Evolutionary conservation across 2,113 vertebrate genomes (phyloP), one percentile per base, ranked within the genome.

Genomic region (Eleginops maclovinus): DNA sequence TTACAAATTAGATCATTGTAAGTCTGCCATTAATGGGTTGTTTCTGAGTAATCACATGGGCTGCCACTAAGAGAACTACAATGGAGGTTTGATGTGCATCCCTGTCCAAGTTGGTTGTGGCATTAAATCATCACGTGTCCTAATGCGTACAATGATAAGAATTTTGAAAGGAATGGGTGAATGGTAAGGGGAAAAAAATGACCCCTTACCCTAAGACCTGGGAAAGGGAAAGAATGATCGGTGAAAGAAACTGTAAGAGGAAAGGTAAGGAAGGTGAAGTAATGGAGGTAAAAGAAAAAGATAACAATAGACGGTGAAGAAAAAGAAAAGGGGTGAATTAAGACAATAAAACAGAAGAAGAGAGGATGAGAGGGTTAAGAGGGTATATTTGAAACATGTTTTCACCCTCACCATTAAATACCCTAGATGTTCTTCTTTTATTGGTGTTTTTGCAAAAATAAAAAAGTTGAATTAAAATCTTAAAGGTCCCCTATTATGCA

Each of bases 41-140:
- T 63, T 11, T 55, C 26, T 24, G 13, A 68, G 24, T 19, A 43
- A 13, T n/a, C 24, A 31, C n/a, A 21, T 67, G 55, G 62, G 22
- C 19, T 49, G 63, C 41, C 54, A 64, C 56, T 19, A 14, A 14
- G 4, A 43, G 58, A 59, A 71, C 36, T 28, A 6, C n/a, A 58
- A 24, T 31, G 41, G 53, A 15, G 9, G 53, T 6, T 6, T 31
- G 22, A n/a, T n/a, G n/a, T n/a, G n/a, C n/a, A n/a, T n/a, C 44
- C 28, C 9, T 17, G 11, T 46, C 49, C 66, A 31, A 24, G 40
- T 28, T 21, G 51, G 41, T 58, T 63, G 40, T 47, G 41, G 36
- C 58, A n/a, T 63, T 78, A 62, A 62, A 78, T 40, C 24, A 47
- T 28, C 10, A 46, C n/a, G n/a, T 55, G 24, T 55, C n/a, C 11